Evolutionary conservation across 1,140 invertebrate genomes (phyloP).

Genomic region (Stegodyphus dumicola): DNA sequence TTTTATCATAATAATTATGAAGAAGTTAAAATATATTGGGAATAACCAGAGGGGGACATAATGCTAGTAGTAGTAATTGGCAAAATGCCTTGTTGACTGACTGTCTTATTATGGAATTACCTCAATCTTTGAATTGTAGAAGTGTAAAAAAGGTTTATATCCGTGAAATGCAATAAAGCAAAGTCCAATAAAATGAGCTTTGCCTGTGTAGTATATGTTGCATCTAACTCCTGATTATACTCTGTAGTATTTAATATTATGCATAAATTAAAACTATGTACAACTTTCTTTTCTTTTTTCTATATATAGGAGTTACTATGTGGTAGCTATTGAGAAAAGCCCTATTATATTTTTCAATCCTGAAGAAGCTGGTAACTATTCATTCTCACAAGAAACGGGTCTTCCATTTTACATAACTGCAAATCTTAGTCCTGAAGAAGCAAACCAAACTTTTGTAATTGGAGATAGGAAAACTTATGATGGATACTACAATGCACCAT

Average conservation of each 20-base stretch:
- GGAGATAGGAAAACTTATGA: slow-evolving; percentile 81
- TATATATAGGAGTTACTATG: slow-evolving; percentile 76
- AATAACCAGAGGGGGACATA: too few species aligned
- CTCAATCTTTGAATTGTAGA: too few species aligned
- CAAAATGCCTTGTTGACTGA: too few species aligned
- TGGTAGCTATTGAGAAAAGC: slow-evolving; percentile 78
- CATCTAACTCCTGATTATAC: neutral
- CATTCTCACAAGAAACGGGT: slow-evolving; percentile 72
- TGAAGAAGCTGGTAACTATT: slow-evolving; percentile 73
- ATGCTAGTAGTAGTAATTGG: too few species aligned
- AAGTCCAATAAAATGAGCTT: too few species aligned
- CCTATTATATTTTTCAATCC: slow-evolving; percentile 74
- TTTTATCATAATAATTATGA: too few species aligned
- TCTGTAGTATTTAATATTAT: neutral
- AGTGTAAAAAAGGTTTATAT: too few species aligned
- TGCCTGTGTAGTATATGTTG: too few species aligned
- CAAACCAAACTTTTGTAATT: slow-evolving; percentile 76
- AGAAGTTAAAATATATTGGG: too few species aligned
- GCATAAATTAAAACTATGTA: neutral
- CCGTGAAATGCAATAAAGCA: too few species aligned
- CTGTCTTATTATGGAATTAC: too few species aligned
- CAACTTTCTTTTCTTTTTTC: neutral
- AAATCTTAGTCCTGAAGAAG: slow-evolving; percentile 74
- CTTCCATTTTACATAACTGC: slow-evolving; percentile 84
- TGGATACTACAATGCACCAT: slow-evolving; percentile 82